Evolutionary conservation across 2,113 vertebrate species (phyloP).

Genomic region (Poeciliopsis retropinna): DNA sequence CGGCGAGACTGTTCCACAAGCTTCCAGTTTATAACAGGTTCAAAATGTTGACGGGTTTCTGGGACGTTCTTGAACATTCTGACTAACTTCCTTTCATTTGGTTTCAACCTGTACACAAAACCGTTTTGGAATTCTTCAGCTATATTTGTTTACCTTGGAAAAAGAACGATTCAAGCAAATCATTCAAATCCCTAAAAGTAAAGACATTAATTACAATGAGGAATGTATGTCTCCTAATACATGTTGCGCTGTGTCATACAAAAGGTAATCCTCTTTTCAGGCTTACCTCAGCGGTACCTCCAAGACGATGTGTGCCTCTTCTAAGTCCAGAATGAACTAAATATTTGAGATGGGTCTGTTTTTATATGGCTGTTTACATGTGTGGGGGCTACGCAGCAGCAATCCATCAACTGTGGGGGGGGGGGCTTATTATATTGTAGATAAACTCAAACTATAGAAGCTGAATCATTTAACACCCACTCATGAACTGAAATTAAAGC

Average conservation of each 20-base stretch:
- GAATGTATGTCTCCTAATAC: background rate
- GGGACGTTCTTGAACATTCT: too few relatives aligned
- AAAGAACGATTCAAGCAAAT: background rate
- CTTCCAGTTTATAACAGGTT: background rate
- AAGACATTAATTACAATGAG: background rate
- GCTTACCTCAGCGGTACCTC: background rate
- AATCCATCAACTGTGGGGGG: background rate
- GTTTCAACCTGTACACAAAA: background rate
- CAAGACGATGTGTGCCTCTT: background rate
- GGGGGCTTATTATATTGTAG: background rate
- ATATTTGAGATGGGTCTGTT: background rate
- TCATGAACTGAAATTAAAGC: constrained; percentile 40
- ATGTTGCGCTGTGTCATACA: background rate
- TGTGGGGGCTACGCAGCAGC: constrained; percentile 21
- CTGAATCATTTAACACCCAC: constrained; percentile 21
- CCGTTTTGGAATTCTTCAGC: too few relatives aligned
- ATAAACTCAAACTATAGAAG: constrained; percentile 14
- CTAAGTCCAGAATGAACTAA: background rate
- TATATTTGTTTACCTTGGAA: background rate
- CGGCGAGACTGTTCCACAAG: too few relatives aligned
- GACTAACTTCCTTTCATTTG: background rate
- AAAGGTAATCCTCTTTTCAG: background rate
- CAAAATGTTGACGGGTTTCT: too few relatives aligned
- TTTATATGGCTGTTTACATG: constrained; percentile 43
- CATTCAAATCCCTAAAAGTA: background rate